phyloP scores from a whole-genome alignment of 2,888 invertebrate species.

The Doris montereyensis region DNA sequence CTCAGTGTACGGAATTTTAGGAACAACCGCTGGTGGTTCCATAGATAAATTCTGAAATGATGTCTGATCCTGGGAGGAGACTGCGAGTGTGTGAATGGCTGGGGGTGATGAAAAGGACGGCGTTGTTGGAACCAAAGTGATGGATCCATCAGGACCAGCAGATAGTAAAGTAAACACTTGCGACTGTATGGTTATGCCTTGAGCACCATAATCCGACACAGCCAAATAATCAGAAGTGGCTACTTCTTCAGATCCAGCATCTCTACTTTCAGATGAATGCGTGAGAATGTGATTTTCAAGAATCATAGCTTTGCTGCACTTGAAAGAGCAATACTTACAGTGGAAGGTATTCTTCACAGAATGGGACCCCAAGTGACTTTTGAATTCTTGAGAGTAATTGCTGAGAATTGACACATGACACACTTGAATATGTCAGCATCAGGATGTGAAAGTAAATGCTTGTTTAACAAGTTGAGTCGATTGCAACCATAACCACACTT shows the following conservation, averaged over 20 bases:
- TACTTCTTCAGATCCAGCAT: not conserved
- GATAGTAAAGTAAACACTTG: not conserved
- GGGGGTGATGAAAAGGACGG: not conserved
- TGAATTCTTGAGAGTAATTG: not conserved
- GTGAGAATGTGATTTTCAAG: slow-evolving; percentile 34
- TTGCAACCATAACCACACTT: slow-evolving; percentile 33
- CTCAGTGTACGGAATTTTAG: not conserved
- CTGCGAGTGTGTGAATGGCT: not conserved
- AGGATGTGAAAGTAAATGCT: slow-evolving; percentile 29
- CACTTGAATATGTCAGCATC: slow-evolving; percentile 29
- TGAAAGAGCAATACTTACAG: not conserved
- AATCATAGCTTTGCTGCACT: slow-evolving; percentile 33
- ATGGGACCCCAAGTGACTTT: not conserved
- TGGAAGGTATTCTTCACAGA: not conserved
- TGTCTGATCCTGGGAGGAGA: not conserved
- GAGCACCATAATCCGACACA: not conserved
- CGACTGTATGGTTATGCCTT: not conserved
- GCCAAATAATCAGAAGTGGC: not conserved
- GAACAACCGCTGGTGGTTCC: not conserved
- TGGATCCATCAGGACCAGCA: not conserved
- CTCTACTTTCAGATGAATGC: not conserved
- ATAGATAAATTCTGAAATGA: not conserved
- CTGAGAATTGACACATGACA: slow-evolving; percentile 24
- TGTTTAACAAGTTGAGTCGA: slow-evolving; percentile 29
- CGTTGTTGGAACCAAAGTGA: not conserved